Evolutionary conservation across 2,113 vertebrate species (phyloP), one percentile per base, ranked within the genome.

Genomic region (Austrofundulus limnaeus): DNA sequence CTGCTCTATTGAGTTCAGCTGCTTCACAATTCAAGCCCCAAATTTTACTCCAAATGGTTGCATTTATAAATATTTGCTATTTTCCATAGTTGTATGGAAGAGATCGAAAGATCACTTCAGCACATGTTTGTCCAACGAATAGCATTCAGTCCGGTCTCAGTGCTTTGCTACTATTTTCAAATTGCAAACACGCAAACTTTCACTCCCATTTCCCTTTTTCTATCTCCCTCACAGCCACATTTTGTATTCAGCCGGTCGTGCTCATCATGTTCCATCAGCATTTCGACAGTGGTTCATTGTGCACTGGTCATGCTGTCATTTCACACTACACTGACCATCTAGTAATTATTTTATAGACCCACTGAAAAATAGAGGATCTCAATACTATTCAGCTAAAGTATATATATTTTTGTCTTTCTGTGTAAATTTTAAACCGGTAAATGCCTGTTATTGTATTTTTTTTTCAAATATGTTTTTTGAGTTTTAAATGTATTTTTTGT

Each of bases 291-390:
- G 63, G 85, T 89, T 89, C 75, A 84, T 85, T 83, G 78, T 86
- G 75, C 70, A 17, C 52, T 85, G 83, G 81, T 89, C 85, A 83
- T 55, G 64, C 86, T 85, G 86, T 82, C 85, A 84, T 89, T 90
- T 89, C 89, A 87, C 85, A 88, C 66, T 84, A 88, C 81, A 86
- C 78, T 86, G 89, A 82, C 84, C 84, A 81, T 62, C 64, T 73
- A 66, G 78, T 89, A 85, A 90, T 89, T 89, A 88, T 85, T 89
- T 80, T 84, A 77, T 88, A 87, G 87, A 84, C 80, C 69, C 53
- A 45, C 41, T 73, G 60, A 47, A 53, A 57, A 34, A 41, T 19
- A 16, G 39, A 14, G 25, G 28, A n/a, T 49, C 20, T 42, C 61
- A 51, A 46, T 43, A 10, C 61, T 34, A 47, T 70, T 57, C 61